Conservation (phyloP, 2,888 invertebrate genomes). For the Mactromeris polynyma region DNA sequence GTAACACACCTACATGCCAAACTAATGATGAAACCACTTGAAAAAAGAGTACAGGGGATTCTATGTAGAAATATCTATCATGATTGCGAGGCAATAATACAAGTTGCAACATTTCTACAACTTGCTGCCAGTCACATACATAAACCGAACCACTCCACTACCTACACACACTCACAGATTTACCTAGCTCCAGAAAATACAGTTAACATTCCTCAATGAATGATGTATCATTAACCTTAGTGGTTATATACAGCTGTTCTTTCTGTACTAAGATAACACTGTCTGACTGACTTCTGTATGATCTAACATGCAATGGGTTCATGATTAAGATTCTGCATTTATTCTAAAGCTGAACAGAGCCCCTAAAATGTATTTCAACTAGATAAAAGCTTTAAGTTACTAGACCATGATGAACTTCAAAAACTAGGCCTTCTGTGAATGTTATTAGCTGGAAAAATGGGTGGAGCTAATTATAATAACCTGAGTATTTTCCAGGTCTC, state of each 20-base stretch:
- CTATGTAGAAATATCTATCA: neutral
- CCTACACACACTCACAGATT: neutral
- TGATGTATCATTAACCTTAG: constrained; percentile 5
- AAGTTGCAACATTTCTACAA: neutral
- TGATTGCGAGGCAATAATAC: neutral
- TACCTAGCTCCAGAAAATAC: neutral
- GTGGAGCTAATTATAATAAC: neutral
- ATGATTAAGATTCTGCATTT: neutral
- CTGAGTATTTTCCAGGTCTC: no score
- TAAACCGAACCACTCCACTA: neutral
- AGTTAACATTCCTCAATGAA: constrained; percentile 9
- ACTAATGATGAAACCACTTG: constrained; percentile 13
- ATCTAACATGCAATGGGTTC: neutral
- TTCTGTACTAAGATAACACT: constrained; percentile 4
- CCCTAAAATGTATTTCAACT: neutral
- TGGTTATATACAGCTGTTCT: constrained; percentile 17
- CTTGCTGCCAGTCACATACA: neutral
- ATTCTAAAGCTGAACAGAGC: neutral
- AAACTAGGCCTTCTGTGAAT: neutral
- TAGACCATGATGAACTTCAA: neutral
- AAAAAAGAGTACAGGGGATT: neutral
- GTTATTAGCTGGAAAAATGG: neutral
- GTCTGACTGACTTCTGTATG: neutral
- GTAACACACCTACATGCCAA: neutral
- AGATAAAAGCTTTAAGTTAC: neutral